Evolutionary conservation across 2,888 invertebrate genomes (phyloP).

Genomic region (Myathropa florea): DNA sequence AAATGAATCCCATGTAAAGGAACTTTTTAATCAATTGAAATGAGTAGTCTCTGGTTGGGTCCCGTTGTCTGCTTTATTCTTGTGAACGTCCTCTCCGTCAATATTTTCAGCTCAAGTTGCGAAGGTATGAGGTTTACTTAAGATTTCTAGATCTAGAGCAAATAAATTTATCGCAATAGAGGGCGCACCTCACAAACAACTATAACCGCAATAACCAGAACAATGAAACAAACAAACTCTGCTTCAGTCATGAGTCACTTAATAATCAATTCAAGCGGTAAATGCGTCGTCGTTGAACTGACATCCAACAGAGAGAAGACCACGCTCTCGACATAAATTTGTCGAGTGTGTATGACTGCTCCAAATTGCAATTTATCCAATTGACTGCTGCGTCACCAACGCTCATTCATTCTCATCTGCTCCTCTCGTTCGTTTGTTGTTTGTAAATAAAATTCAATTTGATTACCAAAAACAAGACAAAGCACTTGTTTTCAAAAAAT

Average conservation of each 20-base stretch:
- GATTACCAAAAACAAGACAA: conserved; percentile 12
- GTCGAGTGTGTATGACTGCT: conserved; percentile 33
- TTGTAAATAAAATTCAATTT: conserved; percentile 30
- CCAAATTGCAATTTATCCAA: conserved; percentile 55
- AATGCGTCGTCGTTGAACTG: conserved; percentile 51
- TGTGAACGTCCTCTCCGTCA: neutral
- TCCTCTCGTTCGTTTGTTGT: neutral
- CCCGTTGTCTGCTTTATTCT: neutral
- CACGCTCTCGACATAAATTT: conserved; percentile 49
- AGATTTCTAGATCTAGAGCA: conserved; percentile 40
- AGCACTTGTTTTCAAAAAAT: neutral
- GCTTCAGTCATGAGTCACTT: conserved; percentile 39
- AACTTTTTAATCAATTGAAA: conserved; percentile 8
- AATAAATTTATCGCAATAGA: conserved; percentile 27
- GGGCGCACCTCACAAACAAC: conserved; percentile 4
- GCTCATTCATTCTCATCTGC: neutral
- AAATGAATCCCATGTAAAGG: neutral
- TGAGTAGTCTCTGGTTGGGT: neutral
- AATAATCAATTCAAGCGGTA: conserved; percentile 28
- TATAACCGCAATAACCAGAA: conserved; percentile 25
- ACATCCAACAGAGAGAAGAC: conserved; percentile 18
- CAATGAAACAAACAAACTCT: neutral
- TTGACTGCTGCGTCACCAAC: conserved; percentile 23
- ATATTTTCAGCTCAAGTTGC: neutral
- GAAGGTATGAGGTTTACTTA: neutral